A percentile compares a stretch with the other conserved stretches of the same genome.
Evolutionary conservation across 2,797 vertebrate genomes (phyloP).

Genomic region (Channa striata): DNA sequence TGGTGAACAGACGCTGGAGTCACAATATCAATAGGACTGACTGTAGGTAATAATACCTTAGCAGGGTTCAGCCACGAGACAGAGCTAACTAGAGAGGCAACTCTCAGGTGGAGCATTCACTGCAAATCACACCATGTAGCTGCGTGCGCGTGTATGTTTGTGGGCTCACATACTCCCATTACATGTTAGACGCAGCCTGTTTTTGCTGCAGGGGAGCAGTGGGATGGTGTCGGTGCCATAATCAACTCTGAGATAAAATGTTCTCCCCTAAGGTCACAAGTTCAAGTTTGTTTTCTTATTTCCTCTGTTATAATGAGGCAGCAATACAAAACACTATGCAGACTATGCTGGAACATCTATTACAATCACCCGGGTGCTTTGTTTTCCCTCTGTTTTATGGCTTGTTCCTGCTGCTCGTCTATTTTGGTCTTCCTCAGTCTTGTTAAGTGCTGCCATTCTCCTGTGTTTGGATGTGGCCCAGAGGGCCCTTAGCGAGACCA

Average conservation of each 20-base stretch:
- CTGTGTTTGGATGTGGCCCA: constrained; percentile 84
- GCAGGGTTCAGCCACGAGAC: constrained; percentile 74
- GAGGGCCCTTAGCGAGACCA: constrained; percentile 85
- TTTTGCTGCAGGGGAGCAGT: constrained; percentile 56
- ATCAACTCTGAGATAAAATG: constrained; percentile 73
- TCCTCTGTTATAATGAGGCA: constrained; percentile 75
- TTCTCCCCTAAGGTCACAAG: constrained; percentile 77
- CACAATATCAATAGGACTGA: constrained; percentile 82
- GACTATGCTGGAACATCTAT: constrained; percentile 70
- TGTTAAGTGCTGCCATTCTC: constrained; percentile 84
- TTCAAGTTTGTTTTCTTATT: constrained; percentile 74
- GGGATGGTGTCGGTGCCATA: constrained; percentile 63
- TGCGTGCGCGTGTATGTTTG: constrained; percentile 37
- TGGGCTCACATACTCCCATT: constrained; percentile 61
- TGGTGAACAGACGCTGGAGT: constrained; percentile 79
- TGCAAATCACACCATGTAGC: constrained; percentile 75
- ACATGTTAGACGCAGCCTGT: constrained; percentile 48
- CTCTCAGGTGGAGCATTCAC: constrained; percentile 81
- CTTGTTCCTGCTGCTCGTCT: constrained; percentile 74
- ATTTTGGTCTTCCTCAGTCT: constrained; percentile 76
- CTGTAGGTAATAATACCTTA: constrained; percentile 78
- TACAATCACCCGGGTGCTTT: constrained; percentile 76
- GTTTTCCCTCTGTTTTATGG: constrained; percentile 80
- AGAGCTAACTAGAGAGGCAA: constrained; percentile 78
- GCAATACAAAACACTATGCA: constrained; percentile 69